Percentiles rank a stretch among this genome's conserved stretches.
Conservation (phyloP, 2,888 invertebrate genomes). For the Trichogramma evanescens region DNA sequence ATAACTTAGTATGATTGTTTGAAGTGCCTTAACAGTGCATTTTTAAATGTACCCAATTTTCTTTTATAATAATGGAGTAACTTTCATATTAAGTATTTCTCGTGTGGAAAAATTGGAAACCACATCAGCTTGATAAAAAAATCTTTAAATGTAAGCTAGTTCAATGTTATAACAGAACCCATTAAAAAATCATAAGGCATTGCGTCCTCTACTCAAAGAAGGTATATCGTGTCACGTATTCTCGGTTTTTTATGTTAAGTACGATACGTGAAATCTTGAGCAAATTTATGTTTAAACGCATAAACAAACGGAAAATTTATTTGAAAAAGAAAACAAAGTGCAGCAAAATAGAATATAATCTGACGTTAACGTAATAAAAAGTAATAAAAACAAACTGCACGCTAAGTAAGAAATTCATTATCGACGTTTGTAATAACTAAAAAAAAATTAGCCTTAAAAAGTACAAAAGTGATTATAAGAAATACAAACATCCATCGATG, state of each 20-base stretch:
- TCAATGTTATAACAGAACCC: too few relatives aligned
- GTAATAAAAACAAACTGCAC: constrained; percentile 40
- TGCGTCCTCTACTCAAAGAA: constrained; percentile 11
- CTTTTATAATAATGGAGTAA: too few relatives aligned
- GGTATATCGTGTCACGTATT: constrained; percentile 17
- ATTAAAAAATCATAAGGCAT: too few relatives aligned
- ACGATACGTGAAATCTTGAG: constrained; percentile 19
- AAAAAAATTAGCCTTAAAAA: constrained; percentile 35
- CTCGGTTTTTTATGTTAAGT: constrained; percentile 20
- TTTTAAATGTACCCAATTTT: too few relatives aligned
- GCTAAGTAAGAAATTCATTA: constrained; percentile 40
- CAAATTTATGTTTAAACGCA: constrained; percentile 18
- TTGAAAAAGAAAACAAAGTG: constrained; percentile 19
- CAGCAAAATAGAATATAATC: constrained; percentile 21
- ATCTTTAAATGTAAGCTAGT: too few relatives aligned
- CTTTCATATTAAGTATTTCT: too few relatives aligned
- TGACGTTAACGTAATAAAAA: constrained; percentile 36
- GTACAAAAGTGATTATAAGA: constrained; percentile 42
- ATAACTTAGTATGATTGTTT: too few relatives aligned
- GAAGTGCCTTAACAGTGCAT: too few relatives aligned
- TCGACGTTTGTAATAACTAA: constrained; percentile 34
- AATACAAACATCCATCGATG: constrained; percentile 43
- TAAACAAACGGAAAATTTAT: constrained; percentile 17
- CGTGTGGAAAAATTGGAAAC: too few relatives aligned
- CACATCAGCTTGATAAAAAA: too few relatives aligned